Evolutionary conservation across 53 echinoderm and acorn worm species (phyloP), one percentile per base, ranked within the genome.

Genomic region (Glandiceps talaboti): DNA sequence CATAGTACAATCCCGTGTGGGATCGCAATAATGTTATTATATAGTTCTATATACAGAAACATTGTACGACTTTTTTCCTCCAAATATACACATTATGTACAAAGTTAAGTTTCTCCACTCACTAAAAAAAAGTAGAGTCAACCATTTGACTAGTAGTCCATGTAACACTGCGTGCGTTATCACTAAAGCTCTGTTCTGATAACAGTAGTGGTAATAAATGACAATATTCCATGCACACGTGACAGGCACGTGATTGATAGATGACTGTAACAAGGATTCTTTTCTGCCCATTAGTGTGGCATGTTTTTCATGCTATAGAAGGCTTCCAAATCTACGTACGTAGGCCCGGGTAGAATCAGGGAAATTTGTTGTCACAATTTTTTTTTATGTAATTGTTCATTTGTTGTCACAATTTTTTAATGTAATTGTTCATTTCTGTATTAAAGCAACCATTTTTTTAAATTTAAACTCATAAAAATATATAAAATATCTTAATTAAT

Each of bases 391-490:
- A 45, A 12, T 12, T 45, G 6, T 45, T 45, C 64, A 20, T 45
- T 20, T 45, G 6, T 45, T 45, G 6, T 45, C 20, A 12, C 64
- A 45, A 45, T 12, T 45, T 45, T 45, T n/a, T n/a, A n/a, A n/a
- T 45, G 64, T 45, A 45, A 45, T n/a, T 45, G 64, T 45, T 45
- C 64, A 45, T 45, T 45, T 45, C 64, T 45, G 64, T 45, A 45
- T 45, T 45, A 45, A 45, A 45, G 64, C 64, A 45, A 45, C 64
- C 64, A 45, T 12, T 45, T 45, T 45, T 20, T 45, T 45, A 12
- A 45, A 87, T 90, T 90, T 87, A 79, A 92, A 92, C 92, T 96
- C 96, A 96, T 92, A 96, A 96, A 96, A 96, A 96, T 96, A 96
- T 96, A 96, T 96, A 96, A 96, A 96, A 91, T 96, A 96, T 96